A percentile compares a stretch with the other conserved stretches of the same genome.
Evolutionary conservation across 2,113 vertebrate genomes (phyloP).

Genomic region (Toxotes chatareus): DNA sequence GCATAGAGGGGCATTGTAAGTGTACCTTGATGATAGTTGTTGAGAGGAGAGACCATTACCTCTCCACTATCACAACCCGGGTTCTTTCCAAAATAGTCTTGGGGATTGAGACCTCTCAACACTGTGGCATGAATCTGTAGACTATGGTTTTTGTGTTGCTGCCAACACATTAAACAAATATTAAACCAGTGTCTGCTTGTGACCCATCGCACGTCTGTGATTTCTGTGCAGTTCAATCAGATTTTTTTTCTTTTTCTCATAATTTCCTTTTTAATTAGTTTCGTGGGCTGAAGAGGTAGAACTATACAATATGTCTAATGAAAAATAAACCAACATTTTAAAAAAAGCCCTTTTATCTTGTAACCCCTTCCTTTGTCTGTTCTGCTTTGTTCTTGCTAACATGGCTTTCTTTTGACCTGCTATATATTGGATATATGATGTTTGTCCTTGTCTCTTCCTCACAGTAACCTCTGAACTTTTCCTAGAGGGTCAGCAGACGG

Average conservation of each 20-base stretch:
- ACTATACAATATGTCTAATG: no score
- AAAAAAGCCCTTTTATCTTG: neutral
- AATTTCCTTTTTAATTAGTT: no score
- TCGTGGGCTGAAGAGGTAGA: no score
- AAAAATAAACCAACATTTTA: no score
- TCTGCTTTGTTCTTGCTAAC: no score
- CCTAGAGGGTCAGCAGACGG: neutral
- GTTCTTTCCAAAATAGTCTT: neutral
- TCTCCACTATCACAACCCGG: constrained; percentile 14
- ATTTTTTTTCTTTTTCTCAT: neutral
- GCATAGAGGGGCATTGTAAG: constrained; percentile 30
- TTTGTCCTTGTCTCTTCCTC: constrained; percentile 1
- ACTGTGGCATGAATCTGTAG: constrained; percentile 5
- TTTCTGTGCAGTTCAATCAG: neutral
- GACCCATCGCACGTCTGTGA: neutral
- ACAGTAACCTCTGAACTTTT: constrained; percentile 7
- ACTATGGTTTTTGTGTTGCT: neutral
- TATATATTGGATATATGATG: neutral
- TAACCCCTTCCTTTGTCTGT: neutral
- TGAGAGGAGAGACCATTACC: constrained; percentile 46
- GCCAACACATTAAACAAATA: neutral
- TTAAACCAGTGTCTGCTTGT: no score
- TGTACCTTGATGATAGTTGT: constrained; percentile 43
- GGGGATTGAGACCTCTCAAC: constrained; percentile 15
- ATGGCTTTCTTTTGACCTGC: neutral